A percentile compares a stretch with the other conserved stretches of the same genome.
phyloP scores from a whole-genome alignment of 2,113 vertebrate species.

The Anoura caudifer region DNA sequence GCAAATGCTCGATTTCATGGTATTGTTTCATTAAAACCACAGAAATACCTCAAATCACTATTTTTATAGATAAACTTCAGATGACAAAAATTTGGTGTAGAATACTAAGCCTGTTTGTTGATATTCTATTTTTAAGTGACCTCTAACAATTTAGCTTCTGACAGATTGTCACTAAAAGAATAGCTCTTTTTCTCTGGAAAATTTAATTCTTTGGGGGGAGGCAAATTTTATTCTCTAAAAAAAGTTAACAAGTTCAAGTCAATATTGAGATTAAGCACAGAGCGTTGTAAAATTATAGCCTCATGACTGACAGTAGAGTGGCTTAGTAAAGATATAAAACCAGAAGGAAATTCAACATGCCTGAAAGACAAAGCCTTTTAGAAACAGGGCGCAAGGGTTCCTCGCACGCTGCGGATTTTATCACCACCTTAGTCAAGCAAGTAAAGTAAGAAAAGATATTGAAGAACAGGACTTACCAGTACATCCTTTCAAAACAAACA shows the following conservation, averaged over 20 bases:
- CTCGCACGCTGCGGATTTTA: neutral
- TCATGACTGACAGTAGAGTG: neutral
- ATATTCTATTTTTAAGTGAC: neutral
- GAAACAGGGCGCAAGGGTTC: neutral
- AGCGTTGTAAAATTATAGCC: neutral
- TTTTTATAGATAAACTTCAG: neutral
- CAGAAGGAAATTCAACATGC: neutral
- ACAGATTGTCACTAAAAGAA: neutral
- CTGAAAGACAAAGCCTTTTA: neutral
- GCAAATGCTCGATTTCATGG: neutral
- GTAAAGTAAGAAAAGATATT: neutral
- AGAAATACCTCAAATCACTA: neutral
- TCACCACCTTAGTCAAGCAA: neutral
- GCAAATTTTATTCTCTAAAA: neutral
- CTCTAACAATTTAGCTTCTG: neutral
- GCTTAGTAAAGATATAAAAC: neutral
- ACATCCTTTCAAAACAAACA: neutral
- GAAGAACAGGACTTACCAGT: neutral
- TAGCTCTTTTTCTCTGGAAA: neutral
- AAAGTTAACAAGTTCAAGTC: slow-evolving; percentile 15
- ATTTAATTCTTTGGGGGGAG: neutral
- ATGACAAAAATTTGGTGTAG: neutral
- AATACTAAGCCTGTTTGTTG: neutral
- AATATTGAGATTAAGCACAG: neutral
- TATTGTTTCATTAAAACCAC: neutral